Evolutionary conservation across 2,797 vertebrate species (phyloP).

Genomic region (Telmatherina bonti): DNA sequence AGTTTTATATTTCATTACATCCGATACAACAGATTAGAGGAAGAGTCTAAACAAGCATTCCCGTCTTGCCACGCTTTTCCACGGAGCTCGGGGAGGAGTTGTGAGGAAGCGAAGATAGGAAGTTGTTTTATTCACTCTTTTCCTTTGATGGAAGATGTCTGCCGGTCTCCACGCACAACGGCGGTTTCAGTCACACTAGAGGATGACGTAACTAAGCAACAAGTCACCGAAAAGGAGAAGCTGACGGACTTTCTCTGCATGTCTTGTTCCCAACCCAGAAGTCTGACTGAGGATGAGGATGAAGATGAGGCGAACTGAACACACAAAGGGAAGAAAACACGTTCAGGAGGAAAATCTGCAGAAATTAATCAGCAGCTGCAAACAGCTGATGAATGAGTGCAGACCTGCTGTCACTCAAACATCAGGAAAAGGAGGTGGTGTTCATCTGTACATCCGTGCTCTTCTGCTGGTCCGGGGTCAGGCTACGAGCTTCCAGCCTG

Average conservation of each 20-base stretch:
- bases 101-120: not conserved
- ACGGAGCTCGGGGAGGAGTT: not conserved
- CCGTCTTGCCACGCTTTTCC: not conserved
- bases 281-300: not conserved
- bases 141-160: not conserved
- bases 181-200: not conserved
- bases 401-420: not conserved
- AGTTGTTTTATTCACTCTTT: not conserved
- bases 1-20: no score
- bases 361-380: no score
- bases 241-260: not conserved
- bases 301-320: not conserved
- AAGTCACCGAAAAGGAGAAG: no score
- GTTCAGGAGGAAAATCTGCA: no score
- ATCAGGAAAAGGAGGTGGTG: no score
- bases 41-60: no score
- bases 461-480: no score
- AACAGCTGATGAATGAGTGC: not conserved
- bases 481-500: no score
- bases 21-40: no score
- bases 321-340: no score
- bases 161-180: not conserved
- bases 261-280: not conserved
- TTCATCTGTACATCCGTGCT: no score
- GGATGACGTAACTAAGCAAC: not conserved